phyloP scores from a whole-genome alignment of 2,113 vertebrate species.

The Larimichthys polyactis region DNA sequence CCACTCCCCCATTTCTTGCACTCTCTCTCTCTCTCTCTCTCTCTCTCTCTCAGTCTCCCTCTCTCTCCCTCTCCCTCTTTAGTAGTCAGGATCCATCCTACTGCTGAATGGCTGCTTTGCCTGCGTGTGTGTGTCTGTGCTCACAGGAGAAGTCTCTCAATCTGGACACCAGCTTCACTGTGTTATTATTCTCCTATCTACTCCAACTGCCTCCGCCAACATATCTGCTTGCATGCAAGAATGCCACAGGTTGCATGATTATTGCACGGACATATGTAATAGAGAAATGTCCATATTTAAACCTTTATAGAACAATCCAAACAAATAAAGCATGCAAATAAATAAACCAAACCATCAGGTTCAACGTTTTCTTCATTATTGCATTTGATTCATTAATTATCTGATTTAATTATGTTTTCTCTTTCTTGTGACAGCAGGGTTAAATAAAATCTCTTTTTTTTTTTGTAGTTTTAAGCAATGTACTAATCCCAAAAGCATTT shows the following conservation, averaged over 20 bases:
- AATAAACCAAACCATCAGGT: neutral
- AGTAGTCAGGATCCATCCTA: constrained; percentile 90
- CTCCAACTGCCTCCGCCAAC: constrained; percentile 32
- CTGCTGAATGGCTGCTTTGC: constrained; percentile 86
- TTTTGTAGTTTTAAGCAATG: neutral
- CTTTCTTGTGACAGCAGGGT: neutral
- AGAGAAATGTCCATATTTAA: constrained; percentile 9
- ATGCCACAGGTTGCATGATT: constrained; percentile 75
- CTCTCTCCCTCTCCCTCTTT: constrained; percentile 83
- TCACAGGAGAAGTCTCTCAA: constrained; percentile 75
- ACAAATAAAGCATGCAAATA: neutral
- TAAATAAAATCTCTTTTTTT: neutral
- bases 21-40: constrained; percentile 59
- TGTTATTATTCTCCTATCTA: constrained; percentile 54
- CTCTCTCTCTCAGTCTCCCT: constrained; percentile 58
- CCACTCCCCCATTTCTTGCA: constrained; percentile 71
- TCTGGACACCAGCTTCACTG: constrained; percentile 69
- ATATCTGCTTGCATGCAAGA: constrained; percentile 19
- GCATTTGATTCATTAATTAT: neutral
- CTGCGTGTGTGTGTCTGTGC: constrained; percentile 78
- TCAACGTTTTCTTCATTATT: neutral
- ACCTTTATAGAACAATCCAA: constrained; percentile 20
- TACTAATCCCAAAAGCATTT: constrained; percentile 24
- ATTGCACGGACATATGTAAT: constrained; percentile 14
- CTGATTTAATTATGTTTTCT: neutral